A percentile compares a stretch with the other conserved stretches of the same genome.
Conservation (phyloP, 2,797 vertebrate species). For the Sebastes reedi region DNA sequence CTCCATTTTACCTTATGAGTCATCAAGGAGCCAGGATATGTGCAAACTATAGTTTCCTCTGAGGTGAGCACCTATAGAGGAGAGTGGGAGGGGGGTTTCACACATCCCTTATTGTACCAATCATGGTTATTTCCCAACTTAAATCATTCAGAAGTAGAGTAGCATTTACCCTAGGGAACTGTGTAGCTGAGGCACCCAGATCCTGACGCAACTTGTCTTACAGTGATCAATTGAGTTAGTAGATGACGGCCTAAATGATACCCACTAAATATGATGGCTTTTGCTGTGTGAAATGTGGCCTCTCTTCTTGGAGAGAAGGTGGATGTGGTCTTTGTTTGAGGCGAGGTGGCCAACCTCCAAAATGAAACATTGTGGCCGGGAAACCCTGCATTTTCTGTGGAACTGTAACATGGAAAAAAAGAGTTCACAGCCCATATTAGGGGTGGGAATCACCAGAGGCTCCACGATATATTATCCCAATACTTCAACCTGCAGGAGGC, state of each 20-base stretch:
- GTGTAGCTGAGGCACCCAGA: not conserved
- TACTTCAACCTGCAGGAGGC: too few relatives aligned
- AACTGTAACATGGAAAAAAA: not conserved
- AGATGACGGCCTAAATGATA: not conserved
- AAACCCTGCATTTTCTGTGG: not conserved
- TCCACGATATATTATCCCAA: too few relatives aligned
- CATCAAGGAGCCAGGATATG: constrained; percentile 53
- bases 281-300: not conserved
- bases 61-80: constrained; percentile 43
- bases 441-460: too few relatives aligned
- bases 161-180: not conserved
- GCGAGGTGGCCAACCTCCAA: not conserved
- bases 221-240: not conserved
- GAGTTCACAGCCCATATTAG: not conserved
- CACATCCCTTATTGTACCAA: constrained; percentile 15
- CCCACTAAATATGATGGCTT: not conserved
- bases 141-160: not conserved
- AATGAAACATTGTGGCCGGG: not conserved
- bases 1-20: constrained; percentile 77
- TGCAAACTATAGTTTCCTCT: constrained; percentile 59
- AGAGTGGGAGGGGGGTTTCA: not conserved
- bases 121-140: not conserved
- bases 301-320: not conserved
- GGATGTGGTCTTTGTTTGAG: not conserved
- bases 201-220: not conserved